Base-by-base conservation (phyloP, 1,140 invertebrate species). In the Neodiprion pinetum region DNA sequence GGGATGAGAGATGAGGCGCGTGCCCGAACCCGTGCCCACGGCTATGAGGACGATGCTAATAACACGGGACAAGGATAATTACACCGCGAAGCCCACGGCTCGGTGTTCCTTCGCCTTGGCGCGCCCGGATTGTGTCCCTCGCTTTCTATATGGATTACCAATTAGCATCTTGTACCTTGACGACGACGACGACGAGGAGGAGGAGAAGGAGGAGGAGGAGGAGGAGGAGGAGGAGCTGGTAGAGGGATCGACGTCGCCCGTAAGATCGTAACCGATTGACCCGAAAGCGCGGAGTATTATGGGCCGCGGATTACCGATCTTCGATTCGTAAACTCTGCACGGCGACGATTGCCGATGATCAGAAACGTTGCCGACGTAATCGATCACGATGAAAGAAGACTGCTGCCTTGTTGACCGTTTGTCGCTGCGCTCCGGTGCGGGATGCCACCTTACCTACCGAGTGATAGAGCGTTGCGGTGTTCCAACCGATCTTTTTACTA, bases 41-140 rank as follows among this genome's bases (percentile, higher is more conserved):
- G n/a, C 11, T 17, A 61, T 14, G 11, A 61, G 53, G 53, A 17
- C n/a, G 53, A 61, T 61, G 53, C 53, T 61, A 61, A 61, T 61
- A 61, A 61, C 53, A 61, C 53, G 53, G 53, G 53, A 61, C 53
- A 61, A 61, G 53, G 53, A 61, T 61, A 61, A 61, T 61, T 61
- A 61, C 53, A 40, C 28, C 28, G 53, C 53, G 53, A 61, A 61
- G 53, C 53, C 53, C 4, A 12, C 11, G 53, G 53, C 53, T 12
- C 4, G 53, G 11, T 11, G 50, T 17, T 61, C 53, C 53, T 40
- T 40, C 28, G 28, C 28, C 28, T 40, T 40, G 28, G 28, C 28
- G 28, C 5, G 1, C 28, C 28, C 28, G 28, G n/a, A 61, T 12
- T 61, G 4, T 61, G 11, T 61, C n/a, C n/a, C 53, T 61, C 53